Evolutionary conservation across 1,140 invertebrate species (phyloP), one percentile per base, ranked within the genome.

Genomic region (Potamilus streckersoni): DNA sequence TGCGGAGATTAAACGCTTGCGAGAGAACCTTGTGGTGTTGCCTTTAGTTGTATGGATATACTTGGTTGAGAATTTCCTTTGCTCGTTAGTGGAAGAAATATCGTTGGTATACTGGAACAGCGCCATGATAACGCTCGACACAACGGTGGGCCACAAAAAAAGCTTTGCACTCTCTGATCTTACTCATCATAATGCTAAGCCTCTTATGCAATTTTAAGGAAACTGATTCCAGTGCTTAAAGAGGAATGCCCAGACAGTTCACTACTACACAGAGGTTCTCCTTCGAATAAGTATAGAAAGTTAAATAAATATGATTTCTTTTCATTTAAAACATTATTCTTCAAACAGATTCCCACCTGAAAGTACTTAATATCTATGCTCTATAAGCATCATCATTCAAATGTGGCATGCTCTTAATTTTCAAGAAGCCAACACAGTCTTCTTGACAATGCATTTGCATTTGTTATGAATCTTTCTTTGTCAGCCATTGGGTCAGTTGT

Each of bases 41-140:
- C 60, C 79, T 19, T 16, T 79, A 2, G 55, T 81, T 15, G 20
- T 81, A 5, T 71, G 75, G 58, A 79, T 81, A 74, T 78, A 81
- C 62, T 83, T 83, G 73, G 82, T 80, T 55, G 80, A 83, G 68
- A 79, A 80, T 55, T 83, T 64, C 65, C 57, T 56, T 13, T 83
- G 79, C 72, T 38, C 64, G 1, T 71, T 75, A 60, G 59, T 64
- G 27, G 70, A 81, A n/a, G 80, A 81, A 69, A 71, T 83, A 49
- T 76, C 80, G 66, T 76, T 69, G 19, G 80, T 80, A 17, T 78
- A 78, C 64, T 74, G 72, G 72, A 68, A 56, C 11, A 23, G 59
- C 67, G 19, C 68, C 19, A 59, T 31, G 16, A 76, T 82, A 8
- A 79, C 78, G 12, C 17, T 81, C 15, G 78, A 81, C 55, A 74